Evolutionary conservation across 2,888 invertebrate species (phyloP), one percentile per base, ranked within the genome.

Genomic region (Andricus curvator): DNA sequence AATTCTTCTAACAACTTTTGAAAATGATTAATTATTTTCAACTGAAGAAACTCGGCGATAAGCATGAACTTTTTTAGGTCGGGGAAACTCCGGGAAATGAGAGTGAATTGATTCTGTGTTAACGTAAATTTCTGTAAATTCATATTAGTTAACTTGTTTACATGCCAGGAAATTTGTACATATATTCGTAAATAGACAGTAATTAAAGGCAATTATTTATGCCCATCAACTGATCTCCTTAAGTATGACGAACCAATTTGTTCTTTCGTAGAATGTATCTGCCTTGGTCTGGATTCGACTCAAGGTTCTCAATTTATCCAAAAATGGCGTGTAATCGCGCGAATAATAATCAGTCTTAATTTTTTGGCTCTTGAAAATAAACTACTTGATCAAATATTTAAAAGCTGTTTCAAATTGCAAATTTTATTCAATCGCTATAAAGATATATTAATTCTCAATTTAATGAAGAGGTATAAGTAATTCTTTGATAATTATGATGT

Each of bases 241-340:
- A 70, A 70, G 70, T 20, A 70, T 70, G 70, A 70, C 70, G 70
- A 70, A 51, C 48, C 70, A 70, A 70, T 51, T 70, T 70, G 51
- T 51, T 70, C 70, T 70, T 70, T 70, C 70, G 70, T 48, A 20
- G 70, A 70, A 70, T 70, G 68, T 48, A 70, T 68, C 68, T 70
- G 70, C 70, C 70, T 70, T 70, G 70, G 48, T 51, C 70, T 70
- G 51, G 29, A 48, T 70, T 70, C 70, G 48, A 70, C 25, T 51
- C 70, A 70, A 70, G 70, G 70, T 70, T 15, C 48, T 48, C 70
- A 51, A 70, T 70, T 70, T 70, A 51, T 44, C 70, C 51, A 70
- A 70, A 51, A 70, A 25, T 70, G 48, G 70, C 51, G 29, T 48
- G 48, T 51, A 51, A 70, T 70, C 48, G 9, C 70, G 20, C 29